A percentile compares a stretch with the other conserved stretches of the same genome.
Conservation (phyloP, 1,140 invertebrate species). For the Lepidurus couesii region DNA sequence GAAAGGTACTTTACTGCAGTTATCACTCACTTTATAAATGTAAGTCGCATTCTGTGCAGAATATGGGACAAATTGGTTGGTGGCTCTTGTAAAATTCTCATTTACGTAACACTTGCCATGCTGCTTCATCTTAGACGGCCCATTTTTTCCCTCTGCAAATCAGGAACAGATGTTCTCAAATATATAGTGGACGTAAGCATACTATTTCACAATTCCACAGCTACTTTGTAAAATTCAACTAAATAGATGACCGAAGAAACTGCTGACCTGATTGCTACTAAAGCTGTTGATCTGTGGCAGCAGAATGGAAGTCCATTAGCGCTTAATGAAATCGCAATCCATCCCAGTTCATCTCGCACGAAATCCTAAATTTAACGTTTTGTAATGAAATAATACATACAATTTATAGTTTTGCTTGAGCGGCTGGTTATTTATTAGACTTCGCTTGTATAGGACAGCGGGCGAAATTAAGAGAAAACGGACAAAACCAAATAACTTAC, state of each 20-base stretch:
- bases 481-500: slow-evolving; percentile 26
- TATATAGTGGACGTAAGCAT: slow-evolving; percentile 58
- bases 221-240: slow-evolving; percentile 25
- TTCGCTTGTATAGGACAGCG: slow-evolving; percentile 15
- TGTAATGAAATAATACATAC: slow-evolving; percentile 14
- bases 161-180: slow-evolving; percentile 54
- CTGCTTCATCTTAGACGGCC: slow-evolving; percentile 61
- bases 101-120: slow-evolving; percentile 67
- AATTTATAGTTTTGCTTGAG: slow-evolving; percentile 16
- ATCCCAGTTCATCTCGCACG: slow-evolving; percentile 24
- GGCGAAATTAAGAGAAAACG: slow-evolving; percentile 26
- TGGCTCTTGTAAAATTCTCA: slow-evolving; percentile 71
- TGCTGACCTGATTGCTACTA: slow-evolving; percentile 66
- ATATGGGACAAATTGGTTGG: slow-evolving; percentile 84
- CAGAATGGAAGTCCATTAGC: slow-evolving; percentile 49
- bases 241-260: slow-evolving; percentile 65
- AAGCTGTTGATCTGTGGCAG: slow-evolving; percentile 71
- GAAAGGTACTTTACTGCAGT: slow-evolving; percentile 55
- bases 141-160: slow-evolving; percentile 55
- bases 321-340: slow-evolving; percentile 31
- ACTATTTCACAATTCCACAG: slow-evolving; percentile 30
- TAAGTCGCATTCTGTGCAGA: slow-evolving; percentile 48
- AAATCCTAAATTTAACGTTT: slow-evolving; percentile 5
- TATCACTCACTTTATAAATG: slow-evolving; percentile 5
- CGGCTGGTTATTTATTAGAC: slow-evolving; percentile 7